Evolutionary conservation across 2,113 vertebrate genomes (phyloP).

Genomic region (Corapipo altera): DNA sequence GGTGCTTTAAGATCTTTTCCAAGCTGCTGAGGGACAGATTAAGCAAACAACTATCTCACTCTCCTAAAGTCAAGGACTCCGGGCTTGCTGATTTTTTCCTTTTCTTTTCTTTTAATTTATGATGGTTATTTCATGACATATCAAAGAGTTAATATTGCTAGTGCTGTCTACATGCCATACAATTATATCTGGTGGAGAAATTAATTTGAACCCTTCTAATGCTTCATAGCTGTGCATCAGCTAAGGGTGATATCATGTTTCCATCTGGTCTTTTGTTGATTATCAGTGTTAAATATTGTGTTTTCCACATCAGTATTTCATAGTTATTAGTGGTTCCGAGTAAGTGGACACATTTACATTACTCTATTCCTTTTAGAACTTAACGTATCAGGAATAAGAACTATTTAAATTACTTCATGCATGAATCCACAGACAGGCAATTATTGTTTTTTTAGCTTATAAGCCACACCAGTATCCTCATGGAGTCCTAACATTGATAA

Average conservation of each 20-base stretch:
- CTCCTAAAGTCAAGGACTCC: background rate
- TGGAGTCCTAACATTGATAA: background rate
- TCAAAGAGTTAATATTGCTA: background rate
- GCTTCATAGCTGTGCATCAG: background rate
- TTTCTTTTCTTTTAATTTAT: background rate
- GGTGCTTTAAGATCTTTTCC: background rate
- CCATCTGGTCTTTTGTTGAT: background rate
- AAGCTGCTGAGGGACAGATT: background rate
- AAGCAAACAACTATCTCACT: background rate
- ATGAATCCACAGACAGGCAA: background rate
- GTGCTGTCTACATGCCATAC: background rate
- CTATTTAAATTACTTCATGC: background rate
- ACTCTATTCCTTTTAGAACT: background rate
- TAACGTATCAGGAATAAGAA: background rate
- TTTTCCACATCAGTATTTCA: background rate
- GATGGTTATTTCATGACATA: background rate
- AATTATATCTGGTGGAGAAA: background rate
- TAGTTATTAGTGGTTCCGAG: background rate
- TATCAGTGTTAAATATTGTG: background rate
- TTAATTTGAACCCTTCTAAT: background rate
- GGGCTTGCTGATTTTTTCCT: background rate
- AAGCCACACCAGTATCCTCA: background rate
- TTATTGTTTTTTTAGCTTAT: background rate
- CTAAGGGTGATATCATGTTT: background rate
- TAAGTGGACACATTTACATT: background rate